Evolutionary conservation across 2,888 invertebrate species (phyloP).

Genomic region (Syrphus vitripennis): DNA sequence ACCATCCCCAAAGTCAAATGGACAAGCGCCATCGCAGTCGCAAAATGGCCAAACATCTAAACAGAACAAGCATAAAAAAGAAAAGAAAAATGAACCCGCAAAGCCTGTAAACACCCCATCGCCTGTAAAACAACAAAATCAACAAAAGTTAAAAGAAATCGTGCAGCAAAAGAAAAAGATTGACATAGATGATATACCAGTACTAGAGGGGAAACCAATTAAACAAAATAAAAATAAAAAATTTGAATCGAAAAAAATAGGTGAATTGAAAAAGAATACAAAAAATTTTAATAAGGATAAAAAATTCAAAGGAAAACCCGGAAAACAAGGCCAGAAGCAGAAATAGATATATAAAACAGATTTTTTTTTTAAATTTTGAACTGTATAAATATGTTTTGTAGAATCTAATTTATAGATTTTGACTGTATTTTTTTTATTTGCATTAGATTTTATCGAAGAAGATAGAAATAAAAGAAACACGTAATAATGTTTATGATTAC

Average conservation of each 20-base stretch:
- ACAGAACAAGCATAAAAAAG: constrained; percentile 11
- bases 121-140: constrained; percentile 1
- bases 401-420: background rate
- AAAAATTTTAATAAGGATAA: constrained; percentile 50
- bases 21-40: background rate
- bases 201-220: constrained; percentile 77
- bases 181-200: constrained; percentile 68
- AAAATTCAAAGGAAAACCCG: constrained; percentile 51
- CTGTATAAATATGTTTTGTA: constrained; percentile 29
- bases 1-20: background rate
- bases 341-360: constrained; percentile 4
- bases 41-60: background rate
- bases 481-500: background rate
- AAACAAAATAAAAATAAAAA: constrained; percentile 75
- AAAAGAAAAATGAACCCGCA: constrained; percentile 1
- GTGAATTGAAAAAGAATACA: constrained; percentile 76
- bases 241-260: constrained; percentile 76
- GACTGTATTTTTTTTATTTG: background rate
- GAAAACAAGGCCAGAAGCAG: constrained; percentile 46
- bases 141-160: constrained; percentile 2
- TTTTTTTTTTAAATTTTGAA: background rate
- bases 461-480: background rate
- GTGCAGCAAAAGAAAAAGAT: constrained; percentile 48
- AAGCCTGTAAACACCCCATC: background rate
- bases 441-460: background rate